phyloP scores from a whole-genome alignment of 2,113 vertebrate species.

The Propithecus coquereli region DNA sequence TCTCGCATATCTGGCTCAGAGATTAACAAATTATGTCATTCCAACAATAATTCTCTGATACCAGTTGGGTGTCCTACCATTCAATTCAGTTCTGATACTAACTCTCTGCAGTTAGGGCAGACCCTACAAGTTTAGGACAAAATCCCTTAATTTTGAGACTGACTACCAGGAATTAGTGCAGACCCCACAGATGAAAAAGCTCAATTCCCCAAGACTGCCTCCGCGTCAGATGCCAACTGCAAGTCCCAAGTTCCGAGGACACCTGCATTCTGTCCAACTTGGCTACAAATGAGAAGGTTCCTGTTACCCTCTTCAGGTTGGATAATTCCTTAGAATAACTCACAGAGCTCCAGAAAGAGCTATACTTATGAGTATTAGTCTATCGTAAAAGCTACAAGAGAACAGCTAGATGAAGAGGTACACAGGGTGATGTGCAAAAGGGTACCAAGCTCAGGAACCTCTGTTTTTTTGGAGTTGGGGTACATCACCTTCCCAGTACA shows the following conservation, averaged over 20 bases:
- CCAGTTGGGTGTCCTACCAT: background rate
- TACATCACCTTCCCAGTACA: accelerated
- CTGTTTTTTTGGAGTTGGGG: background rate
- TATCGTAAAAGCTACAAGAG: background rate
- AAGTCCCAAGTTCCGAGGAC: background rate
- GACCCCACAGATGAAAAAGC: background rate
- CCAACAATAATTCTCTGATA: background rate
- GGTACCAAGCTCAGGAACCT: background rate
- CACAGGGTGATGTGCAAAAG: background rate
- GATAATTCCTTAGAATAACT: background rate
- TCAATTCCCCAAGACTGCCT: background rate
- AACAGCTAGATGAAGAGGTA: background rate
- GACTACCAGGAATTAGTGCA: background rate
- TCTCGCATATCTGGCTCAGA: background rate
- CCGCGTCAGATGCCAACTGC: background rate
- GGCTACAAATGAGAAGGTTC: background rate
- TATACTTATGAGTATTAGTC: background rate
- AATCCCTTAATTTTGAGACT: background rate
- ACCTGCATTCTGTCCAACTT: background rate
- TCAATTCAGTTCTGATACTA: background rate
- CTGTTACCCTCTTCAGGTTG: background rate
- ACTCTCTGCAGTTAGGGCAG: background rate
- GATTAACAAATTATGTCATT: background rate
- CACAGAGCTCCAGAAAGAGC: background rate
- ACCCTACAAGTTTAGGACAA: background rate